phyloP scores from a whole-genome alignment of 2,113 vertebrate genomes.

The Prochilodus magdalenae region DNA sequence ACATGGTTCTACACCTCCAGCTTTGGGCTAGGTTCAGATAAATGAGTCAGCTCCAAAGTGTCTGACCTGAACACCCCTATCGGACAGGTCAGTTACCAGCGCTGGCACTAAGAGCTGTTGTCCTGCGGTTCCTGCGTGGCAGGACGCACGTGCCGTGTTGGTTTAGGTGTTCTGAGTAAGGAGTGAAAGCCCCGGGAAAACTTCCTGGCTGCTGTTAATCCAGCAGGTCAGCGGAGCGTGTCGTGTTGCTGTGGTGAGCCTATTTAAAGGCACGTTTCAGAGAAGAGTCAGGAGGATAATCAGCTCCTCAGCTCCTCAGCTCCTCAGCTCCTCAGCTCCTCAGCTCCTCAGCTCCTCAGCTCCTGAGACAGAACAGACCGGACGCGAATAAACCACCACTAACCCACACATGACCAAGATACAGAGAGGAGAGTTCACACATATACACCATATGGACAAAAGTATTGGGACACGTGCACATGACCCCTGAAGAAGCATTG shows the following conservation, averaged over 20 bases:
- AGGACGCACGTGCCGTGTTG: background rate
- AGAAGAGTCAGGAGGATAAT: conserved; percentile 30
- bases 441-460: too few species aligned
- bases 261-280: conserved; percentile 10
- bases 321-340: background rate
- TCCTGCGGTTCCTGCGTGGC: background rate
- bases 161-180: background rate
- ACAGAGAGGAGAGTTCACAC: too few species aligned
- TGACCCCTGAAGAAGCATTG: too few species aligned
- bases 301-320: background rate
- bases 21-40: too few species aligned
- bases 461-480: too few species aligned
- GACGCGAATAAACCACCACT: background rate
- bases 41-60: too few species aligned
- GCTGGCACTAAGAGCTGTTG: too few species aligned
- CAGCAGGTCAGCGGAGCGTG: background rate
- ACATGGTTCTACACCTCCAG: too few species aligned
- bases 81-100: too few species aligned
- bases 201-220: background rate
- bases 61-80: too few species aligned
- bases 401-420: background rate
- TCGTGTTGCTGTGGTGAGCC: background rate
- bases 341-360: background rate
- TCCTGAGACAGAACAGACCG: background rate
- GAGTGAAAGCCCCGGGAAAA: background rate